A percentile compares a stretch with the other conserved stretches of the same genome.
phyloP scores from a whole-genome alignment of 2,797 vertebrate species.

The Poliocrania exsul region DNA sequence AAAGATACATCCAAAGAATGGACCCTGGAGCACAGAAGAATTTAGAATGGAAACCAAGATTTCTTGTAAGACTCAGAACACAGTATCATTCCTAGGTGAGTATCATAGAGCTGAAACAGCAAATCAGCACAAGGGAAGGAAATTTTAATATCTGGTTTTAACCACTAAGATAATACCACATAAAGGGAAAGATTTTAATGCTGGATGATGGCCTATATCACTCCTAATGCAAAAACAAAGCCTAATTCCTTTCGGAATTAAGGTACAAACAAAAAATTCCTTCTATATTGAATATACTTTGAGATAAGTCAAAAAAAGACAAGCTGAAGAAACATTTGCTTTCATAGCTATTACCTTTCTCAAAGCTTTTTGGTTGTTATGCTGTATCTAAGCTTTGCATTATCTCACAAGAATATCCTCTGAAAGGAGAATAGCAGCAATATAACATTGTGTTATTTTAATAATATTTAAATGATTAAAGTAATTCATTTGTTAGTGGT shows the following conservation, averaged over 20 bases:
- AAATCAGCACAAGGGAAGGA: not conserved
- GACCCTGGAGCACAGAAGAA: not conserved
- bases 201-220: not conserved
- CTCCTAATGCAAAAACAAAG: not conserved
- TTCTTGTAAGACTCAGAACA: not conserved
- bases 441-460: slow-evolving; percentile 8
- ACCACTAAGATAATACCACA: not conserved
- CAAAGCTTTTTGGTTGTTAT: not conserved
- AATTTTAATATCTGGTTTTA: not conserved
- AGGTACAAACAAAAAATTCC: not conserved
- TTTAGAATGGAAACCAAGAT: not conserved
- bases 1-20: not conserved
- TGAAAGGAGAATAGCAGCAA: not conserved
- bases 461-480: not conserved
- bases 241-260: not conserved
- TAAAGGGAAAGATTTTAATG: not conserved
- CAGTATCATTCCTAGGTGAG: not conserved
- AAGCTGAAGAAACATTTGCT: not conserved
- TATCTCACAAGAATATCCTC: not conserved
- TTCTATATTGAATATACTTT: not conserved
- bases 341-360: not conserved
- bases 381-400: not conserved
- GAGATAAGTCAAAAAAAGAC: not conserved
- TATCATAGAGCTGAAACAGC: not conserved
- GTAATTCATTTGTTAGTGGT: not conserved